Conservation (phyloP, 23 tunicate genomes). For the Halocynthia aurantium region DNA sequence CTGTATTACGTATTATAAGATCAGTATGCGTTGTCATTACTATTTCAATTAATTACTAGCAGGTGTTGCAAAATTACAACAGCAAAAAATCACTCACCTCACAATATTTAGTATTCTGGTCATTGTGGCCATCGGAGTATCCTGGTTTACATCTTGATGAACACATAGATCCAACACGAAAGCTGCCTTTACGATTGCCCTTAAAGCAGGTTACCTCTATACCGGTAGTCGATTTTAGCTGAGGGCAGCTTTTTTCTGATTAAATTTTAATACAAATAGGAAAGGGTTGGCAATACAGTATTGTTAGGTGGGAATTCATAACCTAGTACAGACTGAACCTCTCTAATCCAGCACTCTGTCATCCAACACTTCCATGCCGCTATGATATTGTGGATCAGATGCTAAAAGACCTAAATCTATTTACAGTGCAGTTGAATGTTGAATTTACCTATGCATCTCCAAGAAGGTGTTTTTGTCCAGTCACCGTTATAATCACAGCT, state of each 20-base stretch:
- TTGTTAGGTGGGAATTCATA: too few species aligned
- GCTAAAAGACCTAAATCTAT: too few species aligned
- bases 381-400: too few species aligned
- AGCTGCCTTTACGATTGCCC: not conserved
- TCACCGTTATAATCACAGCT: slow-evolving; percentile 58
- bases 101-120: not conserved
- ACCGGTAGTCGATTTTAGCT: not conserved
- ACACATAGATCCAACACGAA: not conserved
- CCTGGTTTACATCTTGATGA: slow-evolving; percentile 13
- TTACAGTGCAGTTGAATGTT: not conserved
- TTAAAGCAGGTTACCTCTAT: not conserved
- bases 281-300: too few species aligned
- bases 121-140: not conserved
- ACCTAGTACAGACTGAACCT: too few species aligned
- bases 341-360: too few species aligned
- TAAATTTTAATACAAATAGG: not conserved
- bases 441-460: slow-evolving; percentile 54
- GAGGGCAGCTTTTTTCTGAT: slow-evolving; percentile 1
- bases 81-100: not conserved
- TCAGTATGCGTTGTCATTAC: too few species aligned
- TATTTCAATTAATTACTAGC: not conserved
- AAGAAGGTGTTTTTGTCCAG: slow-evolving; percentile 41
- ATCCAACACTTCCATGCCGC: too few species aligned
- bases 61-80: not conserved
- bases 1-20: not conserved